Conservation (phyloP, 2,797 vertebrate genomes). For the Pseudochaenichthys georgianus region DNA sequence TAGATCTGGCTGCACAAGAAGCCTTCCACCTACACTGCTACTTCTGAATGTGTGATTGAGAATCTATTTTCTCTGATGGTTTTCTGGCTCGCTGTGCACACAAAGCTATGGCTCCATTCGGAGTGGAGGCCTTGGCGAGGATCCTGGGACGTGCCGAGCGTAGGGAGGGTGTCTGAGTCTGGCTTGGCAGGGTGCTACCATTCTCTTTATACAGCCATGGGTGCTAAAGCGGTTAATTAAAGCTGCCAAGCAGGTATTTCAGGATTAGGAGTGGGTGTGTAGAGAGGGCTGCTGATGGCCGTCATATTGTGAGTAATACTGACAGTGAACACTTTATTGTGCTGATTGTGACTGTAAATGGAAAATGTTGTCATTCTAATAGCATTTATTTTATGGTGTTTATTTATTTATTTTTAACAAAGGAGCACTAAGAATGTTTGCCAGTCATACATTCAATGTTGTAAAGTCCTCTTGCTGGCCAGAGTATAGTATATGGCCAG, state of each 20-base stretch:
- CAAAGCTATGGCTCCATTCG: constrained; percentile 55
- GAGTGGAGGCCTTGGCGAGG: constrained; percentile 39
- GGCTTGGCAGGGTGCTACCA: constrained; percentile 45
- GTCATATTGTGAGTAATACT: constrained; percentile 42
- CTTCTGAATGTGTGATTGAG: constrained; percentile 70
- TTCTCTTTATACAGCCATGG: constrained; percentile 1
- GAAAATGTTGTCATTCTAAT: background rate
- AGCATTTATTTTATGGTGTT: background rate
- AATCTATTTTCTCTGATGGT: constrained; percentile 69
- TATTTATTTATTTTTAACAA: background rate
- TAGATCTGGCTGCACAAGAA: constrained; percentile 63
- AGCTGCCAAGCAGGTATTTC: constrained; percentile 71
- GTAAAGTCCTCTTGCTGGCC: constrained; percentile 10
- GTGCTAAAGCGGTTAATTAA: constrained; percentile 65
- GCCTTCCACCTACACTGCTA: constrained; percentile 69
- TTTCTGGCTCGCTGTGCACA: constrained; percentile 55
- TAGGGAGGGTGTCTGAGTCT: constrained; percentile 22
- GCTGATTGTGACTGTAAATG: constrained; percentile 36
- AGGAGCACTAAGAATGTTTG: constrained; percentile 11
- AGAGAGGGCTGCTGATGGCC: constrained; percentile 28
- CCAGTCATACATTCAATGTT: constrained; percentile 11
- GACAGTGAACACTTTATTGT: constrained; percentile 40
- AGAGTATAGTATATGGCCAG: background rate
- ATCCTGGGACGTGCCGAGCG: constrained; percentile 31
- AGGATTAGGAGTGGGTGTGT: constrained; percentile 62